Evolutionary conservation across 2,888 invertebrate species (phyloP).

Genomic region (Apantesis nais): DNA sequence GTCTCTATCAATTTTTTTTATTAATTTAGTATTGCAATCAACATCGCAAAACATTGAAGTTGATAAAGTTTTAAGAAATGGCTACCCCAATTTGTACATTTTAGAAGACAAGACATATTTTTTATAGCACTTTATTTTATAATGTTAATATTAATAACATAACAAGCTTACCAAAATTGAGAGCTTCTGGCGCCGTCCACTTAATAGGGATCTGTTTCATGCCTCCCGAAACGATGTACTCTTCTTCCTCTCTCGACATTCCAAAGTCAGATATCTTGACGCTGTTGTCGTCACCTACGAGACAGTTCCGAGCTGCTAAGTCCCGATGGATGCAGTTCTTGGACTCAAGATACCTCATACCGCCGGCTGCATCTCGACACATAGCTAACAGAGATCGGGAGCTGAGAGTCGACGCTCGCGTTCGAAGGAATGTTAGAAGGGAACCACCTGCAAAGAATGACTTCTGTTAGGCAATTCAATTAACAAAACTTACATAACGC

Average conservation of each 20-base stretch:
- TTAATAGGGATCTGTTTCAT: slow-evolving; percentile 99
- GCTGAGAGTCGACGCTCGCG: slow-evolving; percentile 88
- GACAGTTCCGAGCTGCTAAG: slow-evolving; percentile 97
- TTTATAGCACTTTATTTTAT: too few species aligned
- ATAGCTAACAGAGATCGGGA: slow-evolving; percentile 91
- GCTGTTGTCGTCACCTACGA: slow-evolving; percentile 93
- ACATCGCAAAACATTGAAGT: too few species aligned
- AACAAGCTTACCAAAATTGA: slow-evolving; percentile 92
- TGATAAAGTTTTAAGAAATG: too few species aligned
- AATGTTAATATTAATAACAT: too few species aligned
- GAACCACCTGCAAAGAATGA: slow-evolving; percentile 90
- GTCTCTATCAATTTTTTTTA: too few species aligned
- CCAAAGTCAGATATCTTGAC: slow-evolving; percentile 99
- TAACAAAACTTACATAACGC: neutral
- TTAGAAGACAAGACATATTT: too few species aligned
- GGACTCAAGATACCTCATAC: slow-evolving; percentile 97
- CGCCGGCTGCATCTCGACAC: slow-evolving; percentile 97
- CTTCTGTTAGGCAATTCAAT: neutral
- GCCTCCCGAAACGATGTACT: slow-evolving; percentile 98
- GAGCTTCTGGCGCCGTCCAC: slow-evolving; percentile 99
- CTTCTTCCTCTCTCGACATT: slow-evolving; percentile 98
- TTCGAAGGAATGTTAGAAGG: slow-evolving; percentile 93
- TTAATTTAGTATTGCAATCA: too few species aligned
- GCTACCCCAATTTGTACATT: too few species aligned
- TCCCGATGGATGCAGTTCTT: slow-evolving; percentile 98